Conservation (phyloP, 2,113 vertebrate species). For the Boleophthalmus pectinirostris region DNA sequence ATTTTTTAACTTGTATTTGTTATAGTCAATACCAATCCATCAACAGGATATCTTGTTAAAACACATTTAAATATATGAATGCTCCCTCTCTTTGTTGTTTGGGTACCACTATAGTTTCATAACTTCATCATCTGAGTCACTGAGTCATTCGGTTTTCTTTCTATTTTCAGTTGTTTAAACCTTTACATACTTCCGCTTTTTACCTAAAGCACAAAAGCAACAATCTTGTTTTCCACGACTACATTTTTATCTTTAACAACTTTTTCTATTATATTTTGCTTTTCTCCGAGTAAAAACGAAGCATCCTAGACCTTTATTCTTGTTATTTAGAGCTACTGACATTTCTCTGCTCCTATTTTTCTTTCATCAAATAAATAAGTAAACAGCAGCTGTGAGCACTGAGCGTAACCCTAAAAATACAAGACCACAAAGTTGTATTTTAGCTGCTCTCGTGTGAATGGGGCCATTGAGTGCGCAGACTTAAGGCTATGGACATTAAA, state of each 20-base stretch:
- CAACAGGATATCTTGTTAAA: background rate
- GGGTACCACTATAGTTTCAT: background rate
- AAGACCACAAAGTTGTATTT: slow-evolving; percentile 15
- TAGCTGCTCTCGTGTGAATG: slow-evolving; percentile 13
- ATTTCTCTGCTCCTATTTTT: background rate
- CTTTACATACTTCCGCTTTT: background rate
- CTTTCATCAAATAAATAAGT: slow-evolving; percentile 16
- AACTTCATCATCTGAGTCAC: background rate
- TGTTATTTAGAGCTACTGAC: background rate
- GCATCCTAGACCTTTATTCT: background rate
- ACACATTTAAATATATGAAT: background rate
- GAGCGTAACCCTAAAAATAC: background rate
- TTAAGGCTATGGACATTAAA: background rate
- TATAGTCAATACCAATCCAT: background rate
- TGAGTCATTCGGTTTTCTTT: background rate
- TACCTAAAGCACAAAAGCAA: background rate
- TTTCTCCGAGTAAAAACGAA: background rate
- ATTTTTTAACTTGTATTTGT: background rate
- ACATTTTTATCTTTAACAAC: background rate
- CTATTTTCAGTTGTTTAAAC: background rate
- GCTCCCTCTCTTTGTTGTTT: background rate
- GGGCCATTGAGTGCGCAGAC: background rate
- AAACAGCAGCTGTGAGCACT: slow-evolving; percentile 12
- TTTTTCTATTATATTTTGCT: background rate
- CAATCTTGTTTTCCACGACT: background rate